phyloP scores from a whole-genome alignment of 2,113 vertebrate species.

The Mystacornis crossleyi region DNA sequence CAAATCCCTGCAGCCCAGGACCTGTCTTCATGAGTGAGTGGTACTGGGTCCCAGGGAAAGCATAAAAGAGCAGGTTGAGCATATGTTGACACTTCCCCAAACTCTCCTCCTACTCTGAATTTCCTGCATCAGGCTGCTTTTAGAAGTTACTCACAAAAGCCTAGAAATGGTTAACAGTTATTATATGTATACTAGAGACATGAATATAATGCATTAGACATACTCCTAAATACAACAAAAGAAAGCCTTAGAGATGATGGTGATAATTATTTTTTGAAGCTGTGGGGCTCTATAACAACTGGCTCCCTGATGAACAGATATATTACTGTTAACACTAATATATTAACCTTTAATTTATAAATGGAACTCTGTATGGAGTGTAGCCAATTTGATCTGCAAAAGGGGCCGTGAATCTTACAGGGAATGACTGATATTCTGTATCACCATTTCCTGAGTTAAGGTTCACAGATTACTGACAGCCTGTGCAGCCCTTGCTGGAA shows the following conservation, averaged over 20 bases:
- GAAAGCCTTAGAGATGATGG: background rate
- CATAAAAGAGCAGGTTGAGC: background rate
- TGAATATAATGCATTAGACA: background rate
- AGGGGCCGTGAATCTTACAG: slow-evolving; percentile 2
- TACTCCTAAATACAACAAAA: background rate
- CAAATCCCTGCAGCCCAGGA: background rate
- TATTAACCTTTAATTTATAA: slow-evolving; percentile 54
- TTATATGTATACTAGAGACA: background rate
- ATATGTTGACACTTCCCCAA: background rate
- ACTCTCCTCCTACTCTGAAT: background rate
- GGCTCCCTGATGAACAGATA: background rate
- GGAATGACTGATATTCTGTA: background rate
- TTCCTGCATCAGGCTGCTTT: background rate
- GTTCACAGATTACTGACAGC: slow-evolving; percentile 17
- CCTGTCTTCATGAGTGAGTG: fast-evolving
- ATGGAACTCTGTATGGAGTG: background rate
- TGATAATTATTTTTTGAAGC: slow-evolving; percentile 25
- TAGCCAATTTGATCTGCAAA: slow-evolving; percentile 38
- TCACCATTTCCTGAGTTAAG: background rate
- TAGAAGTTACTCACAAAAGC: background rate
- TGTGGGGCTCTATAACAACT: background rate
- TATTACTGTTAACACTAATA: slow-evolving; percentile 16
- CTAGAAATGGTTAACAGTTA: background rate
- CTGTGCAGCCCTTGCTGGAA: background rate
- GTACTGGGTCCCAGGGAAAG: background rate